Base-by-base conservation (phyloP, 1,140 invertebrate species). In the Drosophila guanche region DNA sequence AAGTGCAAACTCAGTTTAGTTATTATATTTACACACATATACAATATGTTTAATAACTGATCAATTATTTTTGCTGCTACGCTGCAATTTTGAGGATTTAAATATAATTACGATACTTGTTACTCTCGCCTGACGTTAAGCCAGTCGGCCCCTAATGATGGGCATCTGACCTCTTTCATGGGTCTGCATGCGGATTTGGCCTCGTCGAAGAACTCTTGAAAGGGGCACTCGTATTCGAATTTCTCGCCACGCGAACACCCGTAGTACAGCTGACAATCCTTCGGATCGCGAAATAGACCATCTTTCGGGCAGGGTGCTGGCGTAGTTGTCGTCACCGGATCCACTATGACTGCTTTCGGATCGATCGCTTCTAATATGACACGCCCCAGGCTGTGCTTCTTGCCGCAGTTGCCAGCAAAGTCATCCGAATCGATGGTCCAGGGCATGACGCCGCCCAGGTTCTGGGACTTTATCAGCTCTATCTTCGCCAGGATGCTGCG, bases 381-480 rank as follows among this genome's bases (percentile, higher is more conserved):
- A 81, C 72, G 91, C 70, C 72, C 92, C 84, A 61, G 92, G 60
- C 54, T 90, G 91, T 92, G 93, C 91, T 16, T 88, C 41, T 68
- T 83, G 56, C 88, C 92, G 74, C 73, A 93, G 16, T 20, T 72
- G 8, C 77, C 93, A 10, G 42, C 47, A 51, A 92, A 92, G 72
- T 94, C 94, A 65, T 94, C 94, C 0, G 92, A 92, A 61, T 94
- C 94, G 0, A 94, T 65, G 14, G 92, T 92, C 93, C 93, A 94
- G 4, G 93, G 90, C 92, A 94, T 94, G 3, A 90, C 92, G 20
- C 94, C 94, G 2, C 92, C 94, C 78, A 94, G 43, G 73, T 92
- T 85, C 74, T 79, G 55, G 0, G 59, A 20, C 37, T 75, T 67
- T 1, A 78, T 50, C 16, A 74, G 56, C 5, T 76, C 60, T 51